These are phyloP conservation scores for Apantesis nais DNA, from an alignment of 2,888 invertebrate genomes.

Conservation along the genomic window DNA sequence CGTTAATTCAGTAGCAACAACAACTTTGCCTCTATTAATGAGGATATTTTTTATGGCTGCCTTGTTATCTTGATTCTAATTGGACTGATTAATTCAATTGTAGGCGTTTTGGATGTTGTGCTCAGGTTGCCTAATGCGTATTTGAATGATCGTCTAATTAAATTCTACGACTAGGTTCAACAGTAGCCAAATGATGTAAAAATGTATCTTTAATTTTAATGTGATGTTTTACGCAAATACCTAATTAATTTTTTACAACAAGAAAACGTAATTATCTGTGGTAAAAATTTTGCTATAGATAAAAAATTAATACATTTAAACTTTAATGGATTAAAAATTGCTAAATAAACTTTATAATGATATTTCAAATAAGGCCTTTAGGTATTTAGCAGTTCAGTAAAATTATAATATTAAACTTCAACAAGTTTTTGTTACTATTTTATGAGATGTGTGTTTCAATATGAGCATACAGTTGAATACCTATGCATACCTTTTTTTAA, in stretches of 20 bases:
- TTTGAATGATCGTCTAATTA: conserved; percentile 30
- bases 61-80: conserved; percentile 68
- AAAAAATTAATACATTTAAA: neutral
- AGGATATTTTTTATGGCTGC: conserved; percentile 68
- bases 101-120: conserved; percentile 43
- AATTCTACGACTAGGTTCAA: conserved; percentile 9
- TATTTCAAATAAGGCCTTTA: neutral
- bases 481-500: no score
- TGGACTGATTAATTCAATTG: conserved; percentile 57
- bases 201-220: conserved; percentile 7
- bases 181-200: conserved; percentile 1
- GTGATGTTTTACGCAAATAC: conserved; percentile 1
- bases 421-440: no score
- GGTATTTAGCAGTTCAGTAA: neutral
- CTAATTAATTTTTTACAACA: neutral
- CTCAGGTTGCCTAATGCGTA: conserved; percentile 38
- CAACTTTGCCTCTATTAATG: conserved; percentile 77
- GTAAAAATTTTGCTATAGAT: neutral
- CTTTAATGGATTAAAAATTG: neutral
- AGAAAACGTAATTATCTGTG: neutral
- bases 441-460: no score
- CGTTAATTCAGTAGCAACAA: conserved; percentile 81
- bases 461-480: no score
- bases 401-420: no score
- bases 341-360: neutral